A percentile compares a stretch with the other conserved stretches of the same genome.
These are phyloP conservation scores for Eolophus roseicapilla DNA, from an alignment of 2,113 vertebrate genomes.

Conservation along the genomic window DNA sequence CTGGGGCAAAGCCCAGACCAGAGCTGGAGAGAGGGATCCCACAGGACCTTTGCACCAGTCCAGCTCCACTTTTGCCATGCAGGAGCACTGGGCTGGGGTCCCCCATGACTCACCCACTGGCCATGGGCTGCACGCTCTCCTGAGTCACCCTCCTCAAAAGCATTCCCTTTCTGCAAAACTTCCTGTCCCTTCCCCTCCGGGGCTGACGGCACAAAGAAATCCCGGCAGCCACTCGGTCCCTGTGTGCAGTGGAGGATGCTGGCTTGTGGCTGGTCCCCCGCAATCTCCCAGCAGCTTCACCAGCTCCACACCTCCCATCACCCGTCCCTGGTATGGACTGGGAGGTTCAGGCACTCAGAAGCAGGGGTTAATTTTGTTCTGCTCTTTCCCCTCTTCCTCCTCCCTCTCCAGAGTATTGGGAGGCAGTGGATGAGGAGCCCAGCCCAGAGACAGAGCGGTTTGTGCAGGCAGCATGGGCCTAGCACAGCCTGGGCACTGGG, in stretches of 20 bases:
- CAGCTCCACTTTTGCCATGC: accelerated
- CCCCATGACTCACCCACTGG: neutral
- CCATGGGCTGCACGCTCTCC: accelerated
- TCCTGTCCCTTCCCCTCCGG: neutral
- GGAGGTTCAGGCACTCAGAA: too few species aligned
- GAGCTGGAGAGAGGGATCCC: neutral
- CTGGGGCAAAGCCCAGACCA: neutral
- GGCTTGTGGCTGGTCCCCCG: neutral
- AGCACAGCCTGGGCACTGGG: neutral
- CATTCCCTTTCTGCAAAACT: neutral
- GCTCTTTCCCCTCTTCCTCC: neutral
- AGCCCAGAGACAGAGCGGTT: neutral
- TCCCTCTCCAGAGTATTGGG: neutral
- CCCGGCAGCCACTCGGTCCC: neutral
- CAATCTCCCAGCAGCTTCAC: neutral
- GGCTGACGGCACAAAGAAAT: neutral
- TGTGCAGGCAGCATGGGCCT: neutral
- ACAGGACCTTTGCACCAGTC: accelerated
- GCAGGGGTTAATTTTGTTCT: neutral
- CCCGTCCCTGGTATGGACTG: neutral
- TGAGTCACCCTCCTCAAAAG: neutral
- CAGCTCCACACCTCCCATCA: neutral
- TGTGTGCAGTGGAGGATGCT: neutral
- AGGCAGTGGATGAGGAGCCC: neutral
- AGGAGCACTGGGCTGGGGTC: neutral